Evolutionary conservation across 2,113 vertebrate species (phyloP), one percentile per base, ranked within the genome.

Genomic region (Burhinus oedicnemus): DNA sequence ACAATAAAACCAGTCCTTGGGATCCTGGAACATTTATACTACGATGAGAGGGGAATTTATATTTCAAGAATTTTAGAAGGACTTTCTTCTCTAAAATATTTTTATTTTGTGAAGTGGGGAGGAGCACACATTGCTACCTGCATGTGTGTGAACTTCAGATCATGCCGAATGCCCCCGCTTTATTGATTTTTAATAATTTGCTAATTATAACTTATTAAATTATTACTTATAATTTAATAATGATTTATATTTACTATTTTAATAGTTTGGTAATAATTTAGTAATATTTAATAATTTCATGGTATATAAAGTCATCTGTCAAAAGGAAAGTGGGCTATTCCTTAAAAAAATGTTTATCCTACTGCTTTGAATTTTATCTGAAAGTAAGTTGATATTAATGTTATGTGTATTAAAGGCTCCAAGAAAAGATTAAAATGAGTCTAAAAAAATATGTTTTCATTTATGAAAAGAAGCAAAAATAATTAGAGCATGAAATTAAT

Each of bases 391-490:
- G 9, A 38, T 61, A 62, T 81, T 61, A 57, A 62, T 42, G 21
- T 36, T 66, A 32, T n/a, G 5, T 51, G 19, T 38, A 23, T 40
- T 80, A 51, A 61, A 66, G 11, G 3, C 18, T 76, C 10, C 36
- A 57, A 77, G 22, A 77, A 66, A 76, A 80, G 6, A 66, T 29
- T 82, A 57, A 75, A 69, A 55, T 30, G 1, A 36, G 30, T 47
- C 6, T 55, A 38, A 34, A 52, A 38, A 62, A 30, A 29, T 19
- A 22, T n/a, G 6, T 13, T 49, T 83, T 79, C 30, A 51, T 90
- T 96, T 55, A 81, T 22, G 29, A 51, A 70, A 49, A 83, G 83
- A 34, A 86, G 11, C 6, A 83, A 87, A 87, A 91, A 78, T 82
- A 88, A 81, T 65, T 69, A 83, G 12, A 89, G 4, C 7, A 76